Conservation (phyloP, 2,888 invertebrate genomes). For the Ichneumon xanthorius region DNA sequence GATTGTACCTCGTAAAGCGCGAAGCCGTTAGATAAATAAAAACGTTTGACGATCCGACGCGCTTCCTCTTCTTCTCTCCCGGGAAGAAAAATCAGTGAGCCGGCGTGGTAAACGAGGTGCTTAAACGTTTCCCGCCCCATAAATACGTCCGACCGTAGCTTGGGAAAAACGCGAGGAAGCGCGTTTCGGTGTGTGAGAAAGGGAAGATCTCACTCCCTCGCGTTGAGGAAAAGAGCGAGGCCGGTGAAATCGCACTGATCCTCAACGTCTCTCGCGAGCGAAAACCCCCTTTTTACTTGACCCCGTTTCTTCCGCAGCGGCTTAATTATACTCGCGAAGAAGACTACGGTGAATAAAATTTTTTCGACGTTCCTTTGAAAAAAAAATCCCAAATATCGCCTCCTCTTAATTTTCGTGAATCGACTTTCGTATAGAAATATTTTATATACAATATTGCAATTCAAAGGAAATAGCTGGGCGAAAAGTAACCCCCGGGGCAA, state of each 20-base stretch:
- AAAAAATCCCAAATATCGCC: conserved; percentile 46
- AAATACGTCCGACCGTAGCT: conserved; percentile 28
- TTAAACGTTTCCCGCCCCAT: conserved; percentile 49
- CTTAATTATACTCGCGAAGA: conserved; percentile 64
- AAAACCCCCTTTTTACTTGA: conserved; percentile 54
- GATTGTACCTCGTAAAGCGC: conserved; percentile 13
- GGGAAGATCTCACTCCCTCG: not conserved
- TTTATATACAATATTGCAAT: no score
- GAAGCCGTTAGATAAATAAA: conserved; percentile 16
- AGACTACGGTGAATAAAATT: conserved; percentile 50
- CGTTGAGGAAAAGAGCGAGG: conserved; percentile 22
- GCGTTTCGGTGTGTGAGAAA: not conserved
- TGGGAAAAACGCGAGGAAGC: conserved; percentile 3
- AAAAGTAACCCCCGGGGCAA: no score
- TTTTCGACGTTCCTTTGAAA: conserved; percentile 41
- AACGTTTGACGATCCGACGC: conserved; percentile 22
- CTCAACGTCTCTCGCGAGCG: conserved; percentile 51
- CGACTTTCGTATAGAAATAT: conserved; percentile 9
- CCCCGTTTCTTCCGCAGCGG: conserved; percentile 60
- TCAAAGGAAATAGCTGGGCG: no score
- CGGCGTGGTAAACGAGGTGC: conserved; percentile 47
- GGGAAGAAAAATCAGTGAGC: conserved; percentile 42
- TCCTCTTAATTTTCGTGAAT: conserved; percentile 57
- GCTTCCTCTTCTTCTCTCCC: conserved; percentile 6
- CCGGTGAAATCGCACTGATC: conserved; percentile 56